A percentile compares a stretch with the other conserved stretches of the same genome.
Evolutionary conservation across 2,797 vertebrate species (phyloP).

Genomic region (Neostethus bicornis): DNA sequence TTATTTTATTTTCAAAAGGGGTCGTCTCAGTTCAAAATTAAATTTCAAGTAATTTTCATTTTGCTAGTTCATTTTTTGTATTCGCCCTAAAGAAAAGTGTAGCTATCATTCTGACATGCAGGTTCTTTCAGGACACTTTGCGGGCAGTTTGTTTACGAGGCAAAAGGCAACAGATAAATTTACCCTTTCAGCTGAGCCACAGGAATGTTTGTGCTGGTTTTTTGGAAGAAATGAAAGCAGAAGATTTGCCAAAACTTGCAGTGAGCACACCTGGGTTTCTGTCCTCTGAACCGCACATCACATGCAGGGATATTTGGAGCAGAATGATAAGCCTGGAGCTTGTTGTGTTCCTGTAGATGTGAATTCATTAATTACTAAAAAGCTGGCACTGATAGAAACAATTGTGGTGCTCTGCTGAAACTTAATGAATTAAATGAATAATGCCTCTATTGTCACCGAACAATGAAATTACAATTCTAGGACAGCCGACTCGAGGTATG

Average conservation of each 20-base stretch:
- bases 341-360: constrained; percentile 22
- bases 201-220: constrained; percentile 54
- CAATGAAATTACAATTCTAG: no score
- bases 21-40: constrained; percentile 6
- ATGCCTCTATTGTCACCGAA: no score
- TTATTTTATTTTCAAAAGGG: constrained; percentile 11
- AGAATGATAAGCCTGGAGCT: neutral
- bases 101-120: no score
- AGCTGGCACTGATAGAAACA: constrained; percentile 39
- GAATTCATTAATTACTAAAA: constrained; percentile 48
- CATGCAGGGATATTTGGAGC: constrained; percentile 8
- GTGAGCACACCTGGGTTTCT: constrained; percentile 8
- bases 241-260: constrained; percentile 59
- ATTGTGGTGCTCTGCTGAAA: constrained; percentile 25
- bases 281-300: constrained; percentile 8
- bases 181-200: constrained; percentile 48
- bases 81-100: no score
- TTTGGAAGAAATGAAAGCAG: constrained; percentile 46
- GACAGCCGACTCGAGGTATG: no score
- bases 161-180: constrained; percentile 62
- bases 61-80: no score
- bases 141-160: constrained; percentile 74
- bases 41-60: constrained; percentile 21
- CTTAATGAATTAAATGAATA: no score
- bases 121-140: constrained; percentile 59